Conservation (phyloP, 2,113 vertebrate species). For the Sinosuthora webbiana region DNA sequence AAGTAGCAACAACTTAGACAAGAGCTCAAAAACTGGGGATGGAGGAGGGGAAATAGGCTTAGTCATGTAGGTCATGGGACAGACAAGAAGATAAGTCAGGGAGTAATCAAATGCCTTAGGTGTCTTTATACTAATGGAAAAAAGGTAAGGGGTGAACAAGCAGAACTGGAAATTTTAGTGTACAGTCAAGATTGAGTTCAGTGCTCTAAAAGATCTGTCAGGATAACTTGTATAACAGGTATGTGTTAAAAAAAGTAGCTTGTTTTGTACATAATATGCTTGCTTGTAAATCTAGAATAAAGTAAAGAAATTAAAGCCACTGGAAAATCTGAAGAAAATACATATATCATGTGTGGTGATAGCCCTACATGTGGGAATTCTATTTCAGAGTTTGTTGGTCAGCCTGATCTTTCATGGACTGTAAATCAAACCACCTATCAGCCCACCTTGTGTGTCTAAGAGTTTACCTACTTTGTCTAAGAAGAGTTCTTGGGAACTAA, state of each 20-base stretch:
- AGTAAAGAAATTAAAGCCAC: not conserved
- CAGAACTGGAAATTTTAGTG: constrained; percentile 52
- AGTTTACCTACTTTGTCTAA: not conserved
- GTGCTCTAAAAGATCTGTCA: not conserved
- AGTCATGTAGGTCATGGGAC: not conserved
- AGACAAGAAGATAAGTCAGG: not conserved
- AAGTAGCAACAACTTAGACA: not conserved
- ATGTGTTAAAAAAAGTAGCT: not conserved
- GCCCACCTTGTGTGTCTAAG: not conserved
- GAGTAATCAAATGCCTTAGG: not conserved
- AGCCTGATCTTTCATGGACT: not conserved
- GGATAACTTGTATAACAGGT: constrained; percentile 6
- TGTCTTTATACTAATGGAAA: not conserved
- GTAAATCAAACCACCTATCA: not conserved
- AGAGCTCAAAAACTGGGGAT: not conserved
- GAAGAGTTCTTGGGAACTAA: not conserved
- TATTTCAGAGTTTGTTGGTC: not conserved
- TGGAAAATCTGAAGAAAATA: not conserved
- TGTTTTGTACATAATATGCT: not conserved
- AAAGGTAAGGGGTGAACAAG: constrained; percentile 6
- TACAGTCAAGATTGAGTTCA: not conserved
- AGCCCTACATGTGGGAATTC: not conserved
- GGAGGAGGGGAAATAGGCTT: not conserved
- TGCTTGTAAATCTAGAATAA: not conserved
- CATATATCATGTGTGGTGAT: rapidly evolving